phyloP scores from a whole-genome alignment of 2,888 invertebrate genomes.

The Epinotia demarniana region DNA sequence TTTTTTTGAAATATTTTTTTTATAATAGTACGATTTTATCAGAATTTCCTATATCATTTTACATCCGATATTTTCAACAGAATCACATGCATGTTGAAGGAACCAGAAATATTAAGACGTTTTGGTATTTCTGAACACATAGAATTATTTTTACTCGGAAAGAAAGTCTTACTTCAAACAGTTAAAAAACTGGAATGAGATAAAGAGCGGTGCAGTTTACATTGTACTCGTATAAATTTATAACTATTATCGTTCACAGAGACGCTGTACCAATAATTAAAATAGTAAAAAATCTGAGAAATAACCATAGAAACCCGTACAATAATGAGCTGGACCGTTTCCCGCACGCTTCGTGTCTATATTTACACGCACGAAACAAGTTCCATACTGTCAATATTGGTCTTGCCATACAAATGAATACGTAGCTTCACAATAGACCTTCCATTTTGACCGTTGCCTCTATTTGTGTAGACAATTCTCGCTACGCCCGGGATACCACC shows the following conservation, averaged over 20 bases:
- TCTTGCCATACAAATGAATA: constrained; percentile 83
- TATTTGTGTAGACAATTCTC: constrained; percentile 80
- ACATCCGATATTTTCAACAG: too few relatives aligned
- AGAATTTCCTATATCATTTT: too few relatives aligned
- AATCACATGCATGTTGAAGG: too few relatives aligned
- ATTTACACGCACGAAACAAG: constrained; percentile 77
- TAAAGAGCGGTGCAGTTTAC: too few relatives aligned
- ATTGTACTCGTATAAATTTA: background rate
- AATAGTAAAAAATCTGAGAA: constrained; percentile 11
- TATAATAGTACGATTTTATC: too few relatives aligned
- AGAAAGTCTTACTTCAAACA: too few relatives aligned
- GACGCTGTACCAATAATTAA: background rate
- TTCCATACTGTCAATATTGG: constrained; percentile 79
- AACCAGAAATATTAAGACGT: too few relatives aligned
- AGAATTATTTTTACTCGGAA: too few relatives aligned
- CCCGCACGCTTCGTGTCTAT: constrained; percentile 59
- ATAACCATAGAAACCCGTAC: constrained; percentile 17
- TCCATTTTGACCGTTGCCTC: constrained; percentile 79
- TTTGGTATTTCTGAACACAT: too few relatives aligned
- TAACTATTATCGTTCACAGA: background rate
- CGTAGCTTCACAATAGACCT: constrained; percentile 80
- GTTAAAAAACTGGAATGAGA: too few relatives aligned
- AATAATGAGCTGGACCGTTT: constrained; percentile 39
- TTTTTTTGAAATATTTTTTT: too few relatives aligned
- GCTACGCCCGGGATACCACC: constrained; percentile 72